Evolutionary conservation across 2,797 vertebrate species (phyloP).

Genomic region (Avahi laniger): DNA sequence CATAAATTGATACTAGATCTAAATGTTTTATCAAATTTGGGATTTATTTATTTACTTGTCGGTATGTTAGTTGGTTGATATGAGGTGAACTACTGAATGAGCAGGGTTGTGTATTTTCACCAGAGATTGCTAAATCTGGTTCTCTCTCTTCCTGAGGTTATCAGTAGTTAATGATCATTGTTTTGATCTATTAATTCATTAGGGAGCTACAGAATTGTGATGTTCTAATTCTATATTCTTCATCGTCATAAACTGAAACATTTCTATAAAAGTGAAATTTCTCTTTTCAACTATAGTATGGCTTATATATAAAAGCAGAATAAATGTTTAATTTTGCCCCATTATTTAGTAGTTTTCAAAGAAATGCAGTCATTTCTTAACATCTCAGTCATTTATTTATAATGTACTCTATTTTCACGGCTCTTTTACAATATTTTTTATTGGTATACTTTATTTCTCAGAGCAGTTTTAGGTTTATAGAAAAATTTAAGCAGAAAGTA

Average conservation of each 20-base stretch:
- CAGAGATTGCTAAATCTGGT: not conserved
- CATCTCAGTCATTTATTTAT: not conserved
- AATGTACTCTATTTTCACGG: not conserved
- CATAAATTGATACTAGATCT: not conserved
- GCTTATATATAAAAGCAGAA: not conserved
- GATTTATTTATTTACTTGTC: not conserved
- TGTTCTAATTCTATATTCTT: not conserved
- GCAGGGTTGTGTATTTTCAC: not conserved
- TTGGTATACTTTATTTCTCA: not conserved
- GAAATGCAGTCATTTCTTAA: not conserved
- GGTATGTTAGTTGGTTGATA: not conserved
- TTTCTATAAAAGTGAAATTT: not conserved
- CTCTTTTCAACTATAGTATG: not conserved
- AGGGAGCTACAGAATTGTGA: not conserved
- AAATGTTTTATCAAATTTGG: not conserved
- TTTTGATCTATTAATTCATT: not conserved
- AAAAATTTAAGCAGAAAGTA: not conserved
- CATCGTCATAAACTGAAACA: not conserved
- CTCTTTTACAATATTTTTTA: not conserved
- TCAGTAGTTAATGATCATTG: not conserved
- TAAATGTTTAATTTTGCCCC: not conserved
- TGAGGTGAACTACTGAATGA: not conserved
- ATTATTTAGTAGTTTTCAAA: not conserved
- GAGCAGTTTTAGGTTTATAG: not conserved
- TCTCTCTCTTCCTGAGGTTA: not conserved